Percentiles rank a stretch among this genome's conserved stretches.
Evolutionary conservation across 2,113 vertebrate species (phyloP).

Genomic region (Erythrolamprus reginae): DNA sequence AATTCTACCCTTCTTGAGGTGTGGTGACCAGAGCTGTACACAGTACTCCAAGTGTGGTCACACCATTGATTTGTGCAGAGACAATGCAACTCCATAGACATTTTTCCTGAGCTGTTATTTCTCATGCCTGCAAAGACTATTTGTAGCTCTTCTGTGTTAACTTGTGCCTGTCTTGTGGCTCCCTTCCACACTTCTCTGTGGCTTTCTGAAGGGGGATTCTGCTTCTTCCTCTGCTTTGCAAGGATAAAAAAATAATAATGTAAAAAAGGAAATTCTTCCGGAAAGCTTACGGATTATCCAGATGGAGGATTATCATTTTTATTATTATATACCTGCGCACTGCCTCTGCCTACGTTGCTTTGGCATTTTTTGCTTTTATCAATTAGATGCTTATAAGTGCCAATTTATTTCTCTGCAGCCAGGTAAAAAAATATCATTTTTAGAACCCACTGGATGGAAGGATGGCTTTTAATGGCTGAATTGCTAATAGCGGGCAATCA

Average conservation of each 20-base stretch:
- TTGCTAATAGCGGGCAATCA: neutral
- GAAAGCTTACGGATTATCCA: constrained; percentile 36
- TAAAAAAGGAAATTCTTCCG: constrained; percentile 25
- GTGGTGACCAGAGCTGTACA: too few species aligned
- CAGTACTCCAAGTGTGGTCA: too few species aligned
- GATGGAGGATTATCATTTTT: constrained; percentile 29
- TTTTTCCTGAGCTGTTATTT: neutral
- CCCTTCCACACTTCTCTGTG: accelerated
- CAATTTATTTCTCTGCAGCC: neutral
- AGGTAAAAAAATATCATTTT: neutral
- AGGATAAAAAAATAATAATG: neutral
- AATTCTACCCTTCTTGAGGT: too few species aligned
- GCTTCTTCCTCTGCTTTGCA: constrained; percentile 2
- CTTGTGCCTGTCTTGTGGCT: neutral
- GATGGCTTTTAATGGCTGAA: neutral
- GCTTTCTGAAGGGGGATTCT: neutral
- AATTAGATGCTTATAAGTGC: neutral
- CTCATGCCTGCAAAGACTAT: neutral
- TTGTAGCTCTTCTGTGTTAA: neutral
- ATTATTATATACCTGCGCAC: neutral
- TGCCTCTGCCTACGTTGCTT: too few species aligned
- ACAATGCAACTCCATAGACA: neutral
- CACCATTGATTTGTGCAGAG: too few species aligned
- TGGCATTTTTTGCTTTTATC: neutral
- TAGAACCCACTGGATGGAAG: neutral